Base-by-base conservation (phyloP, 1,140 invertebrate species). In the Hyposmocoma kahamanoa region DNA sequence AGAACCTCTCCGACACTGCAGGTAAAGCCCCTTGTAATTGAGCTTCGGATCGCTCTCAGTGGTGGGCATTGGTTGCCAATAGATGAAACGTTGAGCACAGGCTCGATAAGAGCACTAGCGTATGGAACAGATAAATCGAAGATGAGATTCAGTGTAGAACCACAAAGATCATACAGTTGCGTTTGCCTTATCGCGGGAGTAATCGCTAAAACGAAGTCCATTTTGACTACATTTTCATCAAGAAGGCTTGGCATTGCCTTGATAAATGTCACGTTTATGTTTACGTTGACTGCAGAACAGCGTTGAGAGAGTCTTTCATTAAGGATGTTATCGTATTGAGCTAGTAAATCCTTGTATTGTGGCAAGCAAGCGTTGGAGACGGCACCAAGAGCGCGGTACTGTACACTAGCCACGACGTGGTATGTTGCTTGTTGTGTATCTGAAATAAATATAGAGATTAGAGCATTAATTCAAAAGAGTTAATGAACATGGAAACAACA, bases 71-170 rank as follows among this genome's bases (percentile, higher is more conserved):
- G 93, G 66, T 96, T 96, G 19, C 94, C 95, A 62, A 96, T 94
- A 11, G 94, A 90, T 2, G 94, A 94, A 6, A 98, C 92, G 68
- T 96, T 96, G 6, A 98, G 83, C 1, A 99, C 80, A 13, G 94
- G 92, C 72, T 97, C 95, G 55, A 99, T 96, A 0, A 97, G 93
- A 17, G 92, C 93, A 65, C 94, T 97, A 3, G 97, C 95, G 54
- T 96, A 93, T 8, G 96, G 96, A 1, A 98, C 95, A 19, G 94
- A 95, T 30, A 99, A 78, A 79, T 98, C 97, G 71, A 98, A 98
- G 59, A 98, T 97, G 2, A 98, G 88, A 61, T 93, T 96, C 22
- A 98, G 74, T 3, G 97, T 98, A 0, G 95, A 96, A 3, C 97
- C 96, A 73, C 97, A 98, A 0, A 98, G 89, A 61, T 98, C 96